Evolutionary conservation across 1,140 invertebrate species (phyloP), one percentile per base, ranked within the genome.

Genomic region (Diachasma alloeum): DNA sequence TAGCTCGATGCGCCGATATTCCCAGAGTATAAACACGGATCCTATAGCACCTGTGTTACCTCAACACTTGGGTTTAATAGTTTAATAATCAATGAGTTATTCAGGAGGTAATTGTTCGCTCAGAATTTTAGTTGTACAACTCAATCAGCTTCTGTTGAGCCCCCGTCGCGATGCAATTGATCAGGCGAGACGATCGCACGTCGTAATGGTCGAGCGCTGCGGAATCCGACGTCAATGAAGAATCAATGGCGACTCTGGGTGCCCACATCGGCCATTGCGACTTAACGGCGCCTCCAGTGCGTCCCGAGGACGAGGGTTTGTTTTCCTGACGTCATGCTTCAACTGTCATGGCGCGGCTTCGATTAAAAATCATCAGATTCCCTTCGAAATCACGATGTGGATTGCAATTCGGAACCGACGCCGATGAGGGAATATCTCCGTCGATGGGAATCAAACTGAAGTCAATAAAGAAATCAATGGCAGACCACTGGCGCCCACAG

Each of bases 381-480:
- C 31, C 10, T 56, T 19, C n/a, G 48, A 4, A 3, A 19, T 31
- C 31, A n/a, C n/a, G 31, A 31, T 31, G 31, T 31, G 31, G 31
- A 6, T 31, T 31, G 31, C 2, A 31, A 31, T 31, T 2, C 2
- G 31, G 31, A 6, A 31, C 31, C n/a, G n/a, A 31, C 31, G 31
- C 6, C 31, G 31, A 31, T 31, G 31, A 6, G n/a, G n/a, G n/a
- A n/a, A n/a, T n/a, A n/a, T n/a, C 31, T 31, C 17, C 10, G 53
- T 4, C 31, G 44, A 17, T 56, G 53, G 36, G 13, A 74, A 9
- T 42, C 59, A 70, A 75, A 74, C 74, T 11, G 39, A 42, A 80
- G 81, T 85, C 84, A 83, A 85, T 85, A 84, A 72, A 71, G 46
- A 79, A 81, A 85, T 84, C 83, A 84, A 84, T 84, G 78, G 75